Evolutionary conservation across 2,888 invertebrate genomes (phyloP), one percentile per base, ranked within the genome.

Genomic region (Xylota segnis): DNA sequence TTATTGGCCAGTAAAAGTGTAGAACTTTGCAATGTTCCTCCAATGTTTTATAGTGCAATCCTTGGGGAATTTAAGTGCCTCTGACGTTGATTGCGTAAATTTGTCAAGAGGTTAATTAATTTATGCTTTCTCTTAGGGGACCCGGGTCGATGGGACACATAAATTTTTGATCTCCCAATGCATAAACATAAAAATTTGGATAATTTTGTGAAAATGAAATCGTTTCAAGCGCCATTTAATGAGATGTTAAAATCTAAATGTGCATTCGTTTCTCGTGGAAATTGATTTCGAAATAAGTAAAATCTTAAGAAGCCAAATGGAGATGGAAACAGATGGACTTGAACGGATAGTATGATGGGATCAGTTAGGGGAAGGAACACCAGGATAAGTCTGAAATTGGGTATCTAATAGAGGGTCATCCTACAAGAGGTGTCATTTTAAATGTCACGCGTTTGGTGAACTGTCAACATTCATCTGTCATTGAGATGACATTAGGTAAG

Each of bases 91-190:
- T 63, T 63, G 34, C 54, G 59, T 71, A 56, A 70, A 71, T 78
- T 78, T 78, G 70, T 78, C 70, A 78, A 70, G 63, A 70, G 78
- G 78, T 78, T 71, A 78, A 63, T 78, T 71, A 70, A 71, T 61
- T 63, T 54, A 52, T 63, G 59, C 50, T 37, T 61, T 32, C 50
- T 50, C 34, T 50, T 34, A 50, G 23, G 45, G 45, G 54, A 27
- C n/a, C 6, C 5, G 14, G 37, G 50, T 34, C 45, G 9, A 14
- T 12, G 40, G 18, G 54, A 40, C 14, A 50, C 40, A 14, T 16
- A 54, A 23, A 29, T 18, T 66, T 56, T 16, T 54, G 23, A 37
- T 52, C 5, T 66, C 40, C 12, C 14, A 9, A 34, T 47, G 23
- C 47, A 23, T 14, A 16, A 40, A 23, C 37, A 34, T 54, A 45